phyloP scores from a whole-genome alignment of 2,888 invertebrate genomes.

The Synergus laeviventris region DNA sequence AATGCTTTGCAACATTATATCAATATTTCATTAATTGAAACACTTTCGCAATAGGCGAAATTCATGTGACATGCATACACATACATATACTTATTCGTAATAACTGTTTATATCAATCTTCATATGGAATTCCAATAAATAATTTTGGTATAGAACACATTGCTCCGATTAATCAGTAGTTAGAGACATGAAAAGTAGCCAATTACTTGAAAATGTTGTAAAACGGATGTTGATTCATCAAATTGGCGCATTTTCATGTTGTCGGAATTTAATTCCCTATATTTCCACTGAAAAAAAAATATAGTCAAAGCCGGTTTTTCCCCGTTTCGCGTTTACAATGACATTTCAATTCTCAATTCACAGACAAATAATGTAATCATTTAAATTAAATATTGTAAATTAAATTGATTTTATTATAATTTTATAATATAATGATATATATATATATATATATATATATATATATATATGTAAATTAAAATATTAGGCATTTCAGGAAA shows the following conservation, averaged over 20 bases:
- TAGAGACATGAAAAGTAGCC: neutral
- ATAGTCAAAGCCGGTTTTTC: neutral
- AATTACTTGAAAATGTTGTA: neutral
- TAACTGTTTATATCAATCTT: neutral
- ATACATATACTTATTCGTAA: neutral
- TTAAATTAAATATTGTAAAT: too few relatives aligned
- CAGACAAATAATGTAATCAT: neutral
- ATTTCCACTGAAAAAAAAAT: neutral
- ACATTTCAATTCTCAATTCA: neutral
- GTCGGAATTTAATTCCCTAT: neutral
- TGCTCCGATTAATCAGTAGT: conserved; percentile 1
- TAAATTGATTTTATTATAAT: too few relatives aligned
- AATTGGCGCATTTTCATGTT: neutral
- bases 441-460: too few relatives aligned
- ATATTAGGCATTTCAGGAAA: neutral
- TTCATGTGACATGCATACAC: neutral
- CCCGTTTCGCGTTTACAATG: neutral
- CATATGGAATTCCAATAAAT: neutral
- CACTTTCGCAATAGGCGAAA: neutral
- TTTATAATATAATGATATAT: too few relatives aligned
- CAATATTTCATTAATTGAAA: neutral
- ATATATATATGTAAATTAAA: too few relatives aligned
- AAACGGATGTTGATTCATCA: conserved; percentile 30
- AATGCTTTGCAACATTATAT: too few relatives aligned
- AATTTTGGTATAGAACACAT: conserved; percentile 11